Conservation (phyloP, 2,797 vertebrate species). For the Aratinga solstitialis region DNA sequence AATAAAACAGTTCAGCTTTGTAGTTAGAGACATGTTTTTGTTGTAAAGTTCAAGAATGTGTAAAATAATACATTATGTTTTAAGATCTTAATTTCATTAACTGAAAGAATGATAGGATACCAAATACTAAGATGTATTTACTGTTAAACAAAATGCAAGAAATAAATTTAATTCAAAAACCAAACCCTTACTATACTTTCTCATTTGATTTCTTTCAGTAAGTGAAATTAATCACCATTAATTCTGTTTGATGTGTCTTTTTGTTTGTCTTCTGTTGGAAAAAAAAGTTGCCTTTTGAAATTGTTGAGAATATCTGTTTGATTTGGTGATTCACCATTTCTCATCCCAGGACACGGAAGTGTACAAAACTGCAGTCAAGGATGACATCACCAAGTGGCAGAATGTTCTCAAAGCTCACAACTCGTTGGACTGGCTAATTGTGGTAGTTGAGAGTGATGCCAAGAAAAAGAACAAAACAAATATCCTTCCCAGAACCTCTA, state of each 20-base stretch:
- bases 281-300: constrained; percentile 10
- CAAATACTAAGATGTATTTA: not conserved
- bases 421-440: constrained; percentile 94
- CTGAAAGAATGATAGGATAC: not conserved
- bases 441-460: constrained; percentile 93
- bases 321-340: constrained; percentile 36
- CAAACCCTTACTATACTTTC: not conserved
- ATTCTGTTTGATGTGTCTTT: not conserved
- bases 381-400: constrained; percentile 97
- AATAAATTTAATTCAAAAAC: not conserved
- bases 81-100: not conserved
- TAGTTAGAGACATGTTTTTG: not conserved
- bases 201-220: not conserved
- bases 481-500: constrained; percentile 95
- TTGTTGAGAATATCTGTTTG: constrained; percentile 2
- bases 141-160: not conserved
- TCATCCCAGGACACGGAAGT: constrained; percentile 89
- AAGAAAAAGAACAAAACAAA: constrained; percentile 99
- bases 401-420: constrained; percentile 85
- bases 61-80: not conserved
- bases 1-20: not conserved
- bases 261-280: not conserved
- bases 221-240: not conserved
- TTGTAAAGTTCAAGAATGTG: not conserved
- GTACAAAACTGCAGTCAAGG: constrained; percentile 93